Evolutionary conservation across 2,113 vertebrate species (phyloP).

Genomic region (Rhabdornis inornatus): DNA sequence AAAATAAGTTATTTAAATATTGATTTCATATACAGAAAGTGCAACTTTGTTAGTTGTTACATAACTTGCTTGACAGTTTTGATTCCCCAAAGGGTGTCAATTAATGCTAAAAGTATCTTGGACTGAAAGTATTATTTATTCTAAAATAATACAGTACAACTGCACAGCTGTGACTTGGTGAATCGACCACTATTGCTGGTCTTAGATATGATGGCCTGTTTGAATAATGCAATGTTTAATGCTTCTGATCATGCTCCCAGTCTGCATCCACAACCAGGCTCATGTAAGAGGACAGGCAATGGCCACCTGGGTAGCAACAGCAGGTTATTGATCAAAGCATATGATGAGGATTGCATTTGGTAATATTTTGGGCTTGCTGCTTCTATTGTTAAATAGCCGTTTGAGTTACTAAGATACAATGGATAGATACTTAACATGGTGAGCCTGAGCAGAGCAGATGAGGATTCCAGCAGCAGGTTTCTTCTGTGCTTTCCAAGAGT

Average conservation of each 20-base stretch:
- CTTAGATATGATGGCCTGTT: constrained; percentile 44
- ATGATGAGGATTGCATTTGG: neutral
- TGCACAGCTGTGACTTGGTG: constrained; percentile 69
- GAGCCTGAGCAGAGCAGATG: constrained; percentile 48
- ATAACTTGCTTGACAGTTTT: constrained; percentile 81
- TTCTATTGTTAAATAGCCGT: constrained; percentile 38
- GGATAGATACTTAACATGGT: neutral
- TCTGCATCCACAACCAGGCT: neutral
- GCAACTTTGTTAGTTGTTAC: constrained; percentile 93
- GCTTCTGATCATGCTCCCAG: constrained; percentile 1
- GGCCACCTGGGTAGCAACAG: neutral
- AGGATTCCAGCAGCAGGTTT: constrained; percentile 54
- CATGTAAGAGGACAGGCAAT: neutral
- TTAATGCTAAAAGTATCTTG: constrained; percentile 71
- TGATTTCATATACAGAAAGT: constrained; percentile 99
- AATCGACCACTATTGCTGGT: constrained; percentile 67
- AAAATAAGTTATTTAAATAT: constrained; percentile 99
- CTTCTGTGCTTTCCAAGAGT: constrained; percentile 56
- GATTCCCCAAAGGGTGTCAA: constrained; percentile 65
- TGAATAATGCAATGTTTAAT: neutral
- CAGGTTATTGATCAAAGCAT: neutral
- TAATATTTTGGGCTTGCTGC: constrained; percentile 21
- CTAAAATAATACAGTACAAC: constrained; percentile 67
- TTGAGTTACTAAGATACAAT: neutral
- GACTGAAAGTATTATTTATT: constrained; percentile 62